Evolutionary conservation across 2,888 invertebrate genomes (phyloP), one percentile per base, ranked within the genome.

Genomic region (Hipparchia sbordonii): DNA sequence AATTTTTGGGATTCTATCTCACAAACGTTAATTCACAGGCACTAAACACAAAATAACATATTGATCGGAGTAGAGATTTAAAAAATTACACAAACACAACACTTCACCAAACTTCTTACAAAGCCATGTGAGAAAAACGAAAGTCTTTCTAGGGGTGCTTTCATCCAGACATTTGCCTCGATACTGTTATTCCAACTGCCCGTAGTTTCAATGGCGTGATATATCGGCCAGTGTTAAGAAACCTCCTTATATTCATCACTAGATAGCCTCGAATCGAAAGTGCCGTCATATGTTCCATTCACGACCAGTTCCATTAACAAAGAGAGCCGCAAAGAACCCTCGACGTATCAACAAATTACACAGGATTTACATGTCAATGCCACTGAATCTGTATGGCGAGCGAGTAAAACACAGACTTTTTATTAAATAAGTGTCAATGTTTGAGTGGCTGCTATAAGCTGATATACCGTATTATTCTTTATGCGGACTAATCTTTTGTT

Each of bases 341-440:
- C 90, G 87, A 88, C 87, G 81, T 87, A 92, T 91, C 91, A 92
- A 92, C 92, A 93, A 93, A 93, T 93, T 93, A 93, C 89, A 93
- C 89, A 89, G 82, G 76, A 93, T 93, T 93, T 85, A 84, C 92
- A 93, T 93, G 86, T 90, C 82, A 93, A 93, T 88, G 77, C 77
- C 73, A 80, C 81, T 83, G 81, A 81, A 84, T 80, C 85, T 87
- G 81, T 85, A 85, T 84, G 82, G 79, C 77, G 67, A 74, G 74
- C 74, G 81, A 82, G 85, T 86, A 87, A 90, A 88, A 89, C 88
- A 89, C 84, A 87, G 83, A 84, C 86, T 87, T 87, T 23, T 85
- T 88, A 87, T 88, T 87, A 87, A 89, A 89, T 84, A 65, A 84
- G 85, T 87, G 89, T 85, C 85, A 85, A 87, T 86, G 87, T 87